Percentiles rank a stretch among this genome's conserved stretches.
Evolutionary conservation across 2,888 invertebrate species (phyloP).

Genomic region (Piscicola geometra): DNA sequence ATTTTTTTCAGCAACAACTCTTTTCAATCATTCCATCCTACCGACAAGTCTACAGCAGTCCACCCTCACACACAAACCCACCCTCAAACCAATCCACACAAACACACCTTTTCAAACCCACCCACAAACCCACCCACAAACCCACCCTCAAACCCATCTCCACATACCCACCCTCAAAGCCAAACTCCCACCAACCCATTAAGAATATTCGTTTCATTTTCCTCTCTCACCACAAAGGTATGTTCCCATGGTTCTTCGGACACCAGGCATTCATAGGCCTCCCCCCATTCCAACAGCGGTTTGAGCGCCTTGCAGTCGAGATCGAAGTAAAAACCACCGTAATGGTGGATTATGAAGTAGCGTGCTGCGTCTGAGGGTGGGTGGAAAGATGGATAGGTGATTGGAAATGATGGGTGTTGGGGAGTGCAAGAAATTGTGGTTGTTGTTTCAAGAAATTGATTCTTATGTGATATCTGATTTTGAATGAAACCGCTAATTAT

Average conservation of each 20-base stretch:
- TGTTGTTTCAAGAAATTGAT: not conserved
- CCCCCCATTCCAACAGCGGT: constrained; percentile 40
- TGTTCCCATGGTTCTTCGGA: constrained; percentile 43
- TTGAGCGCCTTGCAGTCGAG: constrained; percentile 41
- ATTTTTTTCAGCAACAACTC: too few species aligned
- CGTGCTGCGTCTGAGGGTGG: constrained; percentile 41
- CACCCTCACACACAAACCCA: too few species aligned
- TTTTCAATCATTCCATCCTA: too few species aligned
- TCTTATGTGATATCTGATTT: not conserved
- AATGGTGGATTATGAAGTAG: constrained; percentile 42
- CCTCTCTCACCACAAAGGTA: constrained; percentile 38
- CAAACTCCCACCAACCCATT: constrained; percentile 36
- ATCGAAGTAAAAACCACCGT: constrained; percentile 44
- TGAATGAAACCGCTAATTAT: not conserved
- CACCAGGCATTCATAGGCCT: constrained; percentile 40
- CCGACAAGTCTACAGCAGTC: too few species aligned
- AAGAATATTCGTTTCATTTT: constrained; percentile 35
- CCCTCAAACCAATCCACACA: too few species aligned
- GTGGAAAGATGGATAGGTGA: too few species aligned
- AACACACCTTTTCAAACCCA: too few species aligned
- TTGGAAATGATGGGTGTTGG: not conserved
- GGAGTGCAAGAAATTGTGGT: too few species aligned
- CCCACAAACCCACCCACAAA: too few species aligned
- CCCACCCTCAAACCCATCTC: too few species aligned
- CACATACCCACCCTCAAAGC: not conserved